Base-by-base conservation (phyloP, 2,888 invertebrate genomes). In the Latrodectus elegans region DNA sequence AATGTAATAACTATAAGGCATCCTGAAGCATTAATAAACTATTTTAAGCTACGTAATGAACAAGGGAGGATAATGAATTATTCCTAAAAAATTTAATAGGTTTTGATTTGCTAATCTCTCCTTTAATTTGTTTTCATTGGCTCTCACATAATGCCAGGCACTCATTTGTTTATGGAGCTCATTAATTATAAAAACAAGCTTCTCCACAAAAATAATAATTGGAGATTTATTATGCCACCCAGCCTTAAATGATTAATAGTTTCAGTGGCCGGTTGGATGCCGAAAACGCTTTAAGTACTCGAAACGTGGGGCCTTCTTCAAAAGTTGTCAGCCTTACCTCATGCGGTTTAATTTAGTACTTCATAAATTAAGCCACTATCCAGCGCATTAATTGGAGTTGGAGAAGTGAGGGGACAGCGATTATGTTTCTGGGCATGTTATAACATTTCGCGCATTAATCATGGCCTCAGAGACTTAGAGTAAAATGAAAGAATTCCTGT, bases 301-400 rank as follows among this genome's bases (percentile, higher is more conserved):
- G 6, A 75, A 55, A 17, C 70, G 55, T 60, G 67, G 14, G 51
- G 51, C 26, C 80, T 38, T 53, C 75, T 72, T 84, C 84, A 84
- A 78, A 84, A 84, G 51, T 78, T 78, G 84, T 78, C 84, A 71
- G 76, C 76, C 75, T n/a, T 38, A 71, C 22, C 83, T 83, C 83
- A 76, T 26, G 76, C 83, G 71, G 77, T 70, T 65, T 86, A 86
- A 86, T 86, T 86, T 86, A 86, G 70, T 76, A 26, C 81, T 76
- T 75, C 86, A 86, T 86, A 80, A 86, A 86, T 86, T 86, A 86
- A 80, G 80, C 80, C 68, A 49, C 86, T 86, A 75, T 75, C 80
- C 67, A 70, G 72, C 74, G 53, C 86, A 81, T 80, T 86, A 86
- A 86, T 86, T 86, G 80, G 81, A 80, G 81, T 75, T 6, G n/a